phyloP scores from a whole-genome alignment of 2,797 vertebrate genomes.

The Danio choprae region DNA sequence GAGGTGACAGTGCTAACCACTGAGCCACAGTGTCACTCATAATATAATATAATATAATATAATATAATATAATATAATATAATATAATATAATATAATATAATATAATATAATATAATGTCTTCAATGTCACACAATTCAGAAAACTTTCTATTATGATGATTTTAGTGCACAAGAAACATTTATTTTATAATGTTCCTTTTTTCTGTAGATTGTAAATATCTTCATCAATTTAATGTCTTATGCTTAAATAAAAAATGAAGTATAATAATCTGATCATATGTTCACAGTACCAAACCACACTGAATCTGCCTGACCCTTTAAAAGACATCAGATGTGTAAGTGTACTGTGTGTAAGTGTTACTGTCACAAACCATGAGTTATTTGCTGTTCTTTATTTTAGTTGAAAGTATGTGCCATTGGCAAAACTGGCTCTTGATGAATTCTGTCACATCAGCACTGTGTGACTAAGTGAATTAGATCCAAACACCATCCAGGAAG shows the following conservation, averaged over 20 bases:
- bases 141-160: neutral
- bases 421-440: slow-evolving; percentile 37
- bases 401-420: slow-evolving; percentile 27
- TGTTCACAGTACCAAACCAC: neutral
- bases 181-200: too few relatives aligned
- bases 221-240: neutral
- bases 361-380: slow-evolving; percentile 19
- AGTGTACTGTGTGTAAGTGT: slow-evolving; percentile 2
- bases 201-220: neutral
- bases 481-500: slow-evolving; percentile 36
- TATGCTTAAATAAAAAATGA: neutral
- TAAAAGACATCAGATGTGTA: slow-evolving; percentile 3
- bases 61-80: too few relatives aligned
- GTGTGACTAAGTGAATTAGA: slow-evolving; percentile 54
- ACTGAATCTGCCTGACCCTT: neutral
- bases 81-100: too few relatives aligned
- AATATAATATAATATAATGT: too few relatives aligned
- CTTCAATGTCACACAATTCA: neutral
- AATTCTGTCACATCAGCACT: slow-evolving; percentile 49
- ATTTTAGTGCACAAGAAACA: neutral
- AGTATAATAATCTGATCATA: neutral
- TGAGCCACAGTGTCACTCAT: too few relatives aligned
- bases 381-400: slow-evolving; percentile 38
- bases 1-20: too few relatives aligned
- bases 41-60: too few relatives aligned